phyloP scores from a whole-genome alignment of 2,113 vertebrate genomes.

The Oryzias curvinotus region DNA sequence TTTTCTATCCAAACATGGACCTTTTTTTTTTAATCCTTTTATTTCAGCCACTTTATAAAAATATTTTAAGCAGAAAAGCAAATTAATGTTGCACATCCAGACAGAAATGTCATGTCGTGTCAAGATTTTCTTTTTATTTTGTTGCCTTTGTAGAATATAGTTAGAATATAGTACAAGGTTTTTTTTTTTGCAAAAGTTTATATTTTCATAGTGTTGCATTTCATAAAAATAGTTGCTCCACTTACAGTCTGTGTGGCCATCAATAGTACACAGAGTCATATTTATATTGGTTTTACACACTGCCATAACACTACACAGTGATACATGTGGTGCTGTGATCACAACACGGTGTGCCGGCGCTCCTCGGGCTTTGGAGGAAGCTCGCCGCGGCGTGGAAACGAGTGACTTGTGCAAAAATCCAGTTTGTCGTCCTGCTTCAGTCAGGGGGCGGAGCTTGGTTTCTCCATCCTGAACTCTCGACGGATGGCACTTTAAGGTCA shows the following conservation, averaged over 20 bases:
- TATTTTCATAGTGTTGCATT: constrained; percentile 98
- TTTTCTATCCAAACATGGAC: too few species aligned
- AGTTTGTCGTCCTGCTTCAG: constrained; percentile 24
- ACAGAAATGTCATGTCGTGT: constrained; percentile 79
- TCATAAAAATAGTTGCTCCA: constrained; percentile 99
- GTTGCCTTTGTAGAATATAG: constrained; percentile 98
- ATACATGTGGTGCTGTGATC: constrained; percentile 77
- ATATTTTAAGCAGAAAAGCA: too few species aligned
- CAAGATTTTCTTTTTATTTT: constrained; percentile 91
- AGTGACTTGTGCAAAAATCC: constrained; percentile 84
- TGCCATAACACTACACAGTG: constrained; percentile 96
- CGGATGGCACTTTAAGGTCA: constrained; percentile 57
- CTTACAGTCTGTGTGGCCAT: constrained; percentile 98
- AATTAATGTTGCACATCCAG: constrained; percentile 13
- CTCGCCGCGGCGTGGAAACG: constrained; percentile 81
- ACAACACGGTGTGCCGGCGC: constrained; percentile 21
- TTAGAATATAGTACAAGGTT: too few species aligned
- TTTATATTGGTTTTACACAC: constrained; percentile 96
- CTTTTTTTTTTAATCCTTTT: too few species aligned
- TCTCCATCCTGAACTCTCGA: constrained; percentile 4
- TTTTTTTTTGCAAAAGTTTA: constrained; percentile 93
- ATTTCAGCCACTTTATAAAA: too few species aligned
- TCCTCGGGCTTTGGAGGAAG: constrained; percentile 70
- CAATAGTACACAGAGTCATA: constrained; percentile 94
- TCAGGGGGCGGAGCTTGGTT: constrained; percentile 21